Base-by-base conservation (phyloP, 1,140 invertebrate species). In the Zaprionus ornatus region DNA sequence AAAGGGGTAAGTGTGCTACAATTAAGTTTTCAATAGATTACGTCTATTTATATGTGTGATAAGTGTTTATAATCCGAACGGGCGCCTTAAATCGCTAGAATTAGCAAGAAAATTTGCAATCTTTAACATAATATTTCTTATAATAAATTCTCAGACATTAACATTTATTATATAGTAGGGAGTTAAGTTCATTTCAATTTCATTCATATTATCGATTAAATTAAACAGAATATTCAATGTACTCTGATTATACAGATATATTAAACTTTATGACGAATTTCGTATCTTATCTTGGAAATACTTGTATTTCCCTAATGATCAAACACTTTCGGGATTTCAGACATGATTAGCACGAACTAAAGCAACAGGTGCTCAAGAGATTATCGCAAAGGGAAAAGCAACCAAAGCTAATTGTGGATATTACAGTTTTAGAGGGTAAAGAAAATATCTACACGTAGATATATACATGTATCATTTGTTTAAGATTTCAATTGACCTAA, bases 21-120 rank as follows among this genome's bases (percentile, higher is more conserved):
- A 45, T 68, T 45, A 56, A 62, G 27, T 68, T 12, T 10, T 29
- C 35, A 17, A 12, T 21, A 48, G 71, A 74, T 74, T 56, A 56
- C 57, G 9, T 12, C 6, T 32, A 54, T 61, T 45, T 68, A 45
- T 60, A 35, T 54, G 23, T 52, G 7, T 19, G 25, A 35, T 27
- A n/a, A 10, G 29, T 19, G 45, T 17, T 37, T 52, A 65, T 55
- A 42, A 65, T 55, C n/a, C 40, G 2, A 32, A 32, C 7, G 2
- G 12, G 29, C 7, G 23, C 37, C 37, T 40, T 40, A 40, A 40
- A 15, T n/a, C 5, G 37, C 4, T 10, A 12, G 10, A 13, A 21
- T 23, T 23, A 4, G 12, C 21, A 45, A 17, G 6, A n/a, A 40
- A 40, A 10, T 17, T 17, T 0, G n/a, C n/a, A 45, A 45, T 17